Percentiles rank a stretch among this genome's conserved stretches.
phyloP scores from a whole-genome alignment of 2,113 vertebrate species.

The Astatotilapia flaviijosephi region DNA sequence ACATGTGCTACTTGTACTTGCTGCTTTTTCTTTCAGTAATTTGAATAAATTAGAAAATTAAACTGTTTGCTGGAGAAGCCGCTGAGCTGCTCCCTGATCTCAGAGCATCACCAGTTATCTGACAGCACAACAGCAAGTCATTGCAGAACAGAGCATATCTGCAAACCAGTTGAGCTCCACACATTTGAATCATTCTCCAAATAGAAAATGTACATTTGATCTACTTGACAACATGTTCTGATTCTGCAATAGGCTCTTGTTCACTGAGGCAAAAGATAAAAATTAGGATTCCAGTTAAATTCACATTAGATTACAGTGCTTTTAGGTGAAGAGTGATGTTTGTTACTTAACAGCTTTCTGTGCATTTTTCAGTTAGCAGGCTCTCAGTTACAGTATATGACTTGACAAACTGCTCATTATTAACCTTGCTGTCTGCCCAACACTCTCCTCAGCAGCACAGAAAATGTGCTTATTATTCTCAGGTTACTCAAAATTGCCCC shows the following conservation, averaged over 20 bases:
- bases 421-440: not conserved
- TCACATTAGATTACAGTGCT: conserved; percentile 40
- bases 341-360: conserved; percentile 16
- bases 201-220: conserved; percentile 26
- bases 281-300: conserved; percentile 35
- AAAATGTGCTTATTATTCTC: conserved; percentile 11
- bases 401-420: not conserved
- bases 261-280: not conserved
- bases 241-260: conserved; percentile 7
- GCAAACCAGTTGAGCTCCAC: not conserved
- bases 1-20: not conserved
- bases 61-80: not conserved
- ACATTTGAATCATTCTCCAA: not conserved
- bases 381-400: not conserved
- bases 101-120: not conserved
- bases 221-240: not conserved
- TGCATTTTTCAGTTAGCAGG: not conserved
- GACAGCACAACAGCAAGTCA: not conserved
- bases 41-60: not conserved
- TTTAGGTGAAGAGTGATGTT: conserved; percentile 11
- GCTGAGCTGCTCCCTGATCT: not conserved
- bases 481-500: conserved; percentile 7
- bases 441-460: not conserved
- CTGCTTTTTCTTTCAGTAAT: not conserved
- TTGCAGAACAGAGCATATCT: not conserved